Evolutionary conservation across 2,888 invertebrate genomes (phyloP).

Genomic region (Lasioglossum marginatum): DNA sequence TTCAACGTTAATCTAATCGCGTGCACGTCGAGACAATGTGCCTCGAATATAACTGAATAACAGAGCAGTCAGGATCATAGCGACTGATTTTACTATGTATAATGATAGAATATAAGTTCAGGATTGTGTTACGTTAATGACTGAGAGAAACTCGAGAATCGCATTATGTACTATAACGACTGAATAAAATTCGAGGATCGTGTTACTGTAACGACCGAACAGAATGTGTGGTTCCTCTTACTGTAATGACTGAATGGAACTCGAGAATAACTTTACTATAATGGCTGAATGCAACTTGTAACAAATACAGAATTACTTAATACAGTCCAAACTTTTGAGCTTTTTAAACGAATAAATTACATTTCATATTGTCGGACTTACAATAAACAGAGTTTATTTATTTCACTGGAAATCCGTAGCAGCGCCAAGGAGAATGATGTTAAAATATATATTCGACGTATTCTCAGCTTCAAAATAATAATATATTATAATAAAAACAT

Average conservation of each 20-base stretch:
- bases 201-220: conserved; percentile 1
- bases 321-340: neutral
- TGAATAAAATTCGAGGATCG: conserved; percentile 5
- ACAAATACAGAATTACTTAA: neutral
- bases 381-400: neutral
- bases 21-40: neutral
- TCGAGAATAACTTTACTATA: neutral
- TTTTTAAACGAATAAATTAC: neutral
- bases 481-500: neutral
- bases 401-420: neutral
- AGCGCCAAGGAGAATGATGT: neutral
- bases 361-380: neutral
- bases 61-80: neutral
- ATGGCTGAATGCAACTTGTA: neutral
- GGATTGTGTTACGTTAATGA: conserved; percentile 7
- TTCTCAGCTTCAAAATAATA: neutral
- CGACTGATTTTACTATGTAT: neutral
- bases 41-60: neutral
- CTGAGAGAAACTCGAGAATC: neutral
- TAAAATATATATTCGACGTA: neutral
- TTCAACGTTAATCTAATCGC: neutral
- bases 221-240: neutral
- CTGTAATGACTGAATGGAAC: neutral
- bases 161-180: neutral
- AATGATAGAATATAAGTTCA: neutral